Evolutionary conservation across 2,797 vertebrate species (phyloP).

Genomic region (Pyrrhura leucotis): DNA sequence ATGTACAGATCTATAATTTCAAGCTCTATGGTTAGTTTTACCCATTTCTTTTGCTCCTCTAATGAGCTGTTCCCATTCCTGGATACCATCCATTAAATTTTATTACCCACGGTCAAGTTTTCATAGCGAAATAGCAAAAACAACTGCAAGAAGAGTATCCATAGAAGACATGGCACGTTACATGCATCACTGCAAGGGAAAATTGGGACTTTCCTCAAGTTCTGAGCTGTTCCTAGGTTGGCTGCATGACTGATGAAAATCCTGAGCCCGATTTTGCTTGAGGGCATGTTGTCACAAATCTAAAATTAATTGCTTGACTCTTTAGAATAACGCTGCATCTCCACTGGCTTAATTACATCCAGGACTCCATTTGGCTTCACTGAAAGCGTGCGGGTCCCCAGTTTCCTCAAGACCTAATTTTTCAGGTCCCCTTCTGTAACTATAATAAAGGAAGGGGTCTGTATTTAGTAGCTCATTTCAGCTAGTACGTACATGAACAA

Average conservation of each 20-base stretch:
- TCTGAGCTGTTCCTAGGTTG: background rate
- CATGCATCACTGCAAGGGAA: background rate
- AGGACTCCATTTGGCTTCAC: background rate
- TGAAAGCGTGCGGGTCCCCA: background rate
- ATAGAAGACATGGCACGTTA: background rate
- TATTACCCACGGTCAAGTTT: conserved; percentile 44
- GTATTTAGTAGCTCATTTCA: background rate
- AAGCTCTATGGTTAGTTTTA: conserved; percentile 21
- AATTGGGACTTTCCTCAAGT: background rate
- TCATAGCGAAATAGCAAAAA: background rate
- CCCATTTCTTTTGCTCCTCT: conserved; percentile 41
- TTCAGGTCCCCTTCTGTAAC: background rate
- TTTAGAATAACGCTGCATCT: background rate
- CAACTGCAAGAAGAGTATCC: background rate
- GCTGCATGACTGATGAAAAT: background rate
- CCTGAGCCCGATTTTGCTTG: background rate
- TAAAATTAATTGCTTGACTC: background rate
- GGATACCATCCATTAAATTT: conserved; percentile 39
- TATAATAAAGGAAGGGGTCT: background rate
- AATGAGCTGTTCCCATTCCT: conserved; percentile 57
- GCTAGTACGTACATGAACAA: background rate
- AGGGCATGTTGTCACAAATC: background rate
- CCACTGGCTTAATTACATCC: background rate
- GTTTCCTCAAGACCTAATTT: background rate
- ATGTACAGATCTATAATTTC: background rate